Base-by-base conservation (phyloP, 2,888 invertebrate species). In the Rosalia funebris region DNA sequence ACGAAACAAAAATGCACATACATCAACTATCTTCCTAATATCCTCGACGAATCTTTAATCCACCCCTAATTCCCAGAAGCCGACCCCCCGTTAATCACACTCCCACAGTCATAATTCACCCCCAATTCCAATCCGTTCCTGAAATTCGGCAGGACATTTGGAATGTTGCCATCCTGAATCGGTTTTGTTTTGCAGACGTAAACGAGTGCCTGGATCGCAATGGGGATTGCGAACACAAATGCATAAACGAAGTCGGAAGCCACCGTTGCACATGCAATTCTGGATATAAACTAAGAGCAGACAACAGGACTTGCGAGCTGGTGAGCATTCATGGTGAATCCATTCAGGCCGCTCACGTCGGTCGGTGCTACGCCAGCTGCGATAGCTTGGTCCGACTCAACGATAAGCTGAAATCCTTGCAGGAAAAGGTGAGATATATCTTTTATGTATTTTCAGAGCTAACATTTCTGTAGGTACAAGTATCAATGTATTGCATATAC, bases 191-290 rank as follows among this genome's bases (percentile, higher is more conserved):
- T 75, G 4, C 77, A 87, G 87, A 88, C 71, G 77, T 85, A 32
- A 82, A 88, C 73, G 88, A 88, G 74, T 88, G 88, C 69, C 58
- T 72, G 48, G 78, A 74, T 12, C 81, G 84, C 67, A 88, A 87
- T 65, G 87, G 88, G 0, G 88, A 87, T 10, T 91, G 91, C 72
- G 84, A 86, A 60, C 87, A 89, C 64, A 81, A 78, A 11, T 91
- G 91, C 71, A 80, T 86, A 57, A 89, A 89, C 75, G 85, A 84
- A 66, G 82, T 83, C 1, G 88, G 88, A 1, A 83, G 84, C 17
- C 85, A 83, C 76, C 83, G 83, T 70, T 90, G 90, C 79, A 82
- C 82, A 61, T 90, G 90, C 73, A 71, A 79, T 1, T 70, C 81
- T 4, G 88, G 88, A 1, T 85, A 83, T 69, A 72, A 75, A 19